Conservation (phyloP, 1,140 invertebrate genomes). For the Cyclina sinensis region DNA sequence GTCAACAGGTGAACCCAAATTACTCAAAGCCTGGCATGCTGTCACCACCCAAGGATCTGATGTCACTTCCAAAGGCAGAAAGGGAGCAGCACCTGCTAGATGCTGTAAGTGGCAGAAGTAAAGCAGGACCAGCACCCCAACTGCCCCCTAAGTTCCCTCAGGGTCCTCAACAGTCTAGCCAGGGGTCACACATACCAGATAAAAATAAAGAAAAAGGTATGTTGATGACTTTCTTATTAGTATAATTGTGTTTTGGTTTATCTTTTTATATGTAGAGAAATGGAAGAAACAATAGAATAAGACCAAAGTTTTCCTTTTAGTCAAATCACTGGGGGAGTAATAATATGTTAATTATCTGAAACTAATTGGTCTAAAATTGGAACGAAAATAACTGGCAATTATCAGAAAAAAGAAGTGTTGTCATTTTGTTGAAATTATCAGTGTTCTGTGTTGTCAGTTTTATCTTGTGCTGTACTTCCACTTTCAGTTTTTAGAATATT, state of each 20-base stretch:
- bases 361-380: neutral
- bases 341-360: neutral
- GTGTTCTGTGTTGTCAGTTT: neutral
- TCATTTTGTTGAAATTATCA: conserved; percentile 17
- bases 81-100: conserved; percentile 63
- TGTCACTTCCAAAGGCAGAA: conserved; percentile 62
- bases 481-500: no score
- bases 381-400: neutral
- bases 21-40: neutral
- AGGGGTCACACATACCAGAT: neutral
- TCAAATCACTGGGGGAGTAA: neutral
- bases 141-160: neutral
- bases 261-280: neutral
- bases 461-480: no score
- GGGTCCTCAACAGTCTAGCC: neutral
- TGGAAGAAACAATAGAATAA: neutral
- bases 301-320: conserved; percentile 24
- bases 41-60: conserved; percentile 27
- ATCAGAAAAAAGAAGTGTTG: neutral
- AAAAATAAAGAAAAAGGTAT: conserved; percentile 30
- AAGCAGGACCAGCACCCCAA: neutral
- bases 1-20: conserved; percentile 34
- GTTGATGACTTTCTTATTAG: neutral
- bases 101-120: conserved; percentile 26
- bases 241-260: neutral